Evolutionary conservation across 1,140 invertebrate species (phyloP), one percentile per base, ranked within the genome.

Genomic region (Atta colombica): DNA sequence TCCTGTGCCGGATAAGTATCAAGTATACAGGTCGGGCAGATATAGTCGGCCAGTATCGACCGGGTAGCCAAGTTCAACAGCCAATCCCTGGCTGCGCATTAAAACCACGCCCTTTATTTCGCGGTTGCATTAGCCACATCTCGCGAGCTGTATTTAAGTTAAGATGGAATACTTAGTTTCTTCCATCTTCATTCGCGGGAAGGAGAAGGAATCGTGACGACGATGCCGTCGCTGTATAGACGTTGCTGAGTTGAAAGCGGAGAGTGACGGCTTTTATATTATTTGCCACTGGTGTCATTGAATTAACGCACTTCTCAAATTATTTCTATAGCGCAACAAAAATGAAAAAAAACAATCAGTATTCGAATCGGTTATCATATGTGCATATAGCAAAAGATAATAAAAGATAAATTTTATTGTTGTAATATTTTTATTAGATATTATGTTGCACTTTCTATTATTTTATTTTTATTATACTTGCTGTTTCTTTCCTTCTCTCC

Each of bases 51-150:
- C 91, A 92, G 92, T 95, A 95, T 95, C 95, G 95, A 95, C 95
- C 95, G 93, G 93, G 91, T 94, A 93, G 92, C 93, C 94, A 94
- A 95, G 93, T 95, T 94, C 91, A 91, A 93, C 94, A 95, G 94
- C 94, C 94, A 95, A 95, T 95, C 95, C 94, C 94, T 93, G 94
- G 87, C 93, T 92, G 92, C 93, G 93, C 93, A 92, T 93, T 94
- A 94, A 95, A 95, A 95, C 95, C 95, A 95, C 95, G 95, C 95
- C 95, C 95, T 95, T 95, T 95, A 95, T 95, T 95, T 94, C 93
- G 93, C 94, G 93, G 94, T 92, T 93, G 93, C 93, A 94, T 95
- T 94, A 94, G 92, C 93, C 92, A 89, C 93, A 93, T 95, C 93
- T 94, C 91, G 92, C 92, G 92, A 88, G 87, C 87, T 89, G 81